Percentiles rank a stretch among this genome's conserved stretches.
Evolutionary conservation across 2,113 vertebrate genomes (phyloP).

Genomic region (human): DNA sequence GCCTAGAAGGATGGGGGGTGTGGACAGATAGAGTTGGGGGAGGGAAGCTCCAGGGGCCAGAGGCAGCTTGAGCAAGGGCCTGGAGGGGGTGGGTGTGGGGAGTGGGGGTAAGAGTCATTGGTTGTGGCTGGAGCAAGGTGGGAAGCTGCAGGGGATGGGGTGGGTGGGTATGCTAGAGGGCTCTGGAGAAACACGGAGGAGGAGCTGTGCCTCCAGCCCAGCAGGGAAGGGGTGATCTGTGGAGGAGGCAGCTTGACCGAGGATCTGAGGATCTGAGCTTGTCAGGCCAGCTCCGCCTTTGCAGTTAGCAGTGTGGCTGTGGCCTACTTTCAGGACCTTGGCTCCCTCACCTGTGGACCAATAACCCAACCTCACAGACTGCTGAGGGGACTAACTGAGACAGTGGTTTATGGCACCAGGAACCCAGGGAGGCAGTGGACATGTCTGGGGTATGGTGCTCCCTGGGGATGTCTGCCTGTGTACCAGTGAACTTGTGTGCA

Average conservation of each 20-base stretch:
- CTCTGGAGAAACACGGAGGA: background rate
- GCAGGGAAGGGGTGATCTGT: background rate
- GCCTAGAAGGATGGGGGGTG: background rate
- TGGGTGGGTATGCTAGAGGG: background rate
- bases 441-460: fast-evolving
- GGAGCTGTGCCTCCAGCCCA: background rate
- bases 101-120: background rate
- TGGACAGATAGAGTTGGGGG: background rate
- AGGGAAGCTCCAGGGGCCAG: background rate
- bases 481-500: background rate
- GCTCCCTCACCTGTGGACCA: background rate
- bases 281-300: background rate
- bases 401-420: background rate
- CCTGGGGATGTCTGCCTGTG: background rate
- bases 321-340: background rate
- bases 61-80: background rate
- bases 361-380: background rate
- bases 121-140: background rate
- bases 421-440: fast-evolving
- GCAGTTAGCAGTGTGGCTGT: background rate
- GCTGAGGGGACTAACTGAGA: background rate
- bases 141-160: background rate
- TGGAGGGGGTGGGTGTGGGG: background rate
- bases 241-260: too few species aligned
- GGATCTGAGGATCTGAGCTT: background rate